phyloP scores from a whole-genome alignment of 2,888 invertebrate species.

The Lottia scabra region DNA sequence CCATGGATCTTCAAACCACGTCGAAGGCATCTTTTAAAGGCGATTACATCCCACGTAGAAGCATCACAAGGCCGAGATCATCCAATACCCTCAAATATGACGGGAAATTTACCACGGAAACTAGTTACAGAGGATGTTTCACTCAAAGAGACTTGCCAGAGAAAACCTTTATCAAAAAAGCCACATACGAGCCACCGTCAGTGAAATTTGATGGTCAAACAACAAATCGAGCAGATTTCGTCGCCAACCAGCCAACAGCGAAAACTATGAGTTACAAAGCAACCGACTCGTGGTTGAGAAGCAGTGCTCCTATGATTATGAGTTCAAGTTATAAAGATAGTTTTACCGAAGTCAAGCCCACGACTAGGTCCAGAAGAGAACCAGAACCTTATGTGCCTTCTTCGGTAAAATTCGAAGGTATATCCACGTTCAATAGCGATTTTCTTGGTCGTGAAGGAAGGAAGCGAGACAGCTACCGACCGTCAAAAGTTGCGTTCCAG shows the following conservation, averaged over 20 bases:
- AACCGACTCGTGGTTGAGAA: slow-evolving; percentile 27
- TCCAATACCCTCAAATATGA: slow-evolving; percentile 2
- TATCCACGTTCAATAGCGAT: slow-evolving; percentile 56
- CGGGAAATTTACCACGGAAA: neutral
- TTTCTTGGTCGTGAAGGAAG: slow-evolving; percentile 47
- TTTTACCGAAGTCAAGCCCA: slow-evolving; percentile 55
- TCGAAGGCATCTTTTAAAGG: slow-evolving; percentile 41
- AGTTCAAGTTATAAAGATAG: slow-evolving; percentile 62
- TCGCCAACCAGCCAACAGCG: slow-evolving; percentile 44
- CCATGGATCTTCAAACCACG: slow-evolving; percentile 23
- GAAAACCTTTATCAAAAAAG: slow-evolving; percentile 17
- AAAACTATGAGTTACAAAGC: slow-evolving; percentile 57
- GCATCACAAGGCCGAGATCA: slow-evolving; percentile 47
- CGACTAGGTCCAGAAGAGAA: slow-evolving; percentile 37
- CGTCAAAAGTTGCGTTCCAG: slow-evolving; percentile 41
- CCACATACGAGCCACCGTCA: slow-evolving; percentile 51
- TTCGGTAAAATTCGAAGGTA: slow-evolving; percentile 56
- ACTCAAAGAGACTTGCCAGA: neutral
- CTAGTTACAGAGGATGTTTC: neutral
- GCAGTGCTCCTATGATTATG: slow-evolving; percentile 59
- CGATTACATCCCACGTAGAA: slow-evolving; percentile 22
- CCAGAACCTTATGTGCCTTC: slow-evolving; percentile 53
- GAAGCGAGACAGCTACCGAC: slow-evolving; percentile 44
- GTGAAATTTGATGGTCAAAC: slow-evolving; percentile 61
- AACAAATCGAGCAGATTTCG: slow-evolving; percentile 60